Evolutionary conservation across 2,113 vertebrate genomes (phyloP).

Genomic region (Danio rerio): DNA sequence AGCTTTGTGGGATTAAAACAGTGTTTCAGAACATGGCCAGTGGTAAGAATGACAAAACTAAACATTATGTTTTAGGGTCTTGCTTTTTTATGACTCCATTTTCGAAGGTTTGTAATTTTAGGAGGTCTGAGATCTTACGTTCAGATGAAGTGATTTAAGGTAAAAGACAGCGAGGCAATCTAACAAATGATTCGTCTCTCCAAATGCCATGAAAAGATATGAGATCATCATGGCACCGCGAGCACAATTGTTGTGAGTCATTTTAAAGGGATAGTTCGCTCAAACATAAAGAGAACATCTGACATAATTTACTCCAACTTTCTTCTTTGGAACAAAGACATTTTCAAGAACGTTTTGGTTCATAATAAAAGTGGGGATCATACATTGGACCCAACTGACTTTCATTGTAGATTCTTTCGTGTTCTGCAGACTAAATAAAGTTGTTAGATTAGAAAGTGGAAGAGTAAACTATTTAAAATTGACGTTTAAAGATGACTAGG

Average conservation of each 20-base stretch:
- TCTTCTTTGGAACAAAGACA: background rate
- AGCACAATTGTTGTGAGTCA: background rate
- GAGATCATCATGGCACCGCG: conserved; percentile 35
- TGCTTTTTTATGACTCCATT: background rate
- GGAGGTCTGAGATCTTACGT: background rate
- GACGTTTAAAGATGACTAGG: too few species aligned
- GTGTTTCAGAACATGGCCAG: background rate
- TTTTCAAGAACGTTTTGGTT: background rate
- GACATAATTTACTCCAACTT: background rate
- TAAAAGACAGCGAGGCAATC: conserved; percentile 25
- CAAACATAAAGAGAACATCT: background rate
- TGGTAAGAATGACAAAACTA: background rate
- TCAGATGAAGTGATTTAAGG: conserved; percentile 12
- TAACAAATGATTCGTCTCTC: conserved; percentile 9
- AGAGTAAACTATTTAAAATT: too few species aligned
- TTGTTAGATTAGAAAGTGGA: background rate
- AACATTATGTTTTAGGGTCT: conserved; percentile 21
- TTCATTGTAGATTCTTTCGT: background rate
- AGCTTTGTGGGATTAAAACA: conserved; percentile 10
- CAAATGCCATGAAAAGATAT: conserved; percentile 37
- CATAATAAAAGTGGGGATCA: background rate
- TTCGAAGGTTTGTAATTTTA: conserved; percentile 23
- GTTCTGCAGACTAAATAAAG: background rate
- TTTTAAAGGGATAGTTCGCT: background rate
- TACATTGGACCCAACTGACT: background rate